These are phyloP conservation scores for Syrphus vitripennis DNA, from an alignment of 2,888 invertebrate species.

Conservation along the genomic window DNA sequence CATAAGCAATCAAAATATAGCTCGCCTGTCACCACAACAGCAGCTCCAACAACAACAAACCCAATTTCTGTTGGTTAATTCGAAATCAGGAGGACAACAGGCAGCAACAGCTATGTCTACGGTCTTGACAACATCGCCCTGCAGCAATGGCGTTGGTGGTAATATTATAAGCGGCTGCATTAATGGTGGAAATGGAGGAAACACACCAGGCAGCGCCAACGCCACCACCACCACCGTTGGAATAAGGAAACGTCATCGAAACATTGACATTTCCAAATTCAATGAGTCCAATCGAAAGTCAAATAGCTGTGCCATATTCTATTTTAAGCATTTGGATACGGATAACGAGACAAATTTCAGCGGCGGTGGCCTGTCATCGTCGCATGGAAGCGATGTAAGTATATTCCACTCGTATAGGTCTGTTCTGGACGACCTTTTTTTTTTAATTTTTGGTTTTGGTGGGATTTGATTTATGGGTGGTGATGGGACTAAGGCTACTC, in stretches of 20 bases:
- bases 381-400: conserved; percentile 78
- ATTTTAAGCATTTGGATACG: conserved; percentile 93
- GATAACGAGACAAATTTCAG: conserved; percentile 87
- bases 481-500: not conserved
- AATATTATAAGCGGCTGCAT: conserved; percentile 53
- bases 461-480: conserved; percentile 50
- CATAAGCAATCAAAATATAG: conserved; percentile 69
- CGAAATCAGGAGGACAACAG: conserved; percentile 41
- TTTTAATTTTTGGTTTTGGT: not conserved
- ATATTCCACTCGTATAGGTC: conserved; percentile 46
- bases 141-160: conserved; percentile 58
- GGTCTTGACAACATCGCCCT: conserved; percentile 66
- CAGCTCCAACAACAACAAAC: conserved; percentile 69
- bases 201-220: not conserved
- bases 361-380: conserved; percentile 75
- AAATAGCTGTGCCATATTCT: conserved; percentile 91
- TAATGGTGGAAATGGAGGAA: conserved; percentile 10
- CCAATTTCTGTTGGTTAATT: conserved; percentile 67
- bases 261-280: conserved; percentile 84
- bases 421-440: not conserved
- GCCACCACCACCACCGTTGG: conserved; percentile 67
- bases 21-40: conserved; percentile 69
- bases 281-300: conserved; percentile 89
- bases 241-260: conserved; percentile 79
- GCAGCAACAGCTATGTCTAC: not conserved